Evolutionary conservation across 2,888 invertebrate species (phyloP), one percentile per base, ranked within the genome.

Genomic region (Athalia rosae): DNA sequence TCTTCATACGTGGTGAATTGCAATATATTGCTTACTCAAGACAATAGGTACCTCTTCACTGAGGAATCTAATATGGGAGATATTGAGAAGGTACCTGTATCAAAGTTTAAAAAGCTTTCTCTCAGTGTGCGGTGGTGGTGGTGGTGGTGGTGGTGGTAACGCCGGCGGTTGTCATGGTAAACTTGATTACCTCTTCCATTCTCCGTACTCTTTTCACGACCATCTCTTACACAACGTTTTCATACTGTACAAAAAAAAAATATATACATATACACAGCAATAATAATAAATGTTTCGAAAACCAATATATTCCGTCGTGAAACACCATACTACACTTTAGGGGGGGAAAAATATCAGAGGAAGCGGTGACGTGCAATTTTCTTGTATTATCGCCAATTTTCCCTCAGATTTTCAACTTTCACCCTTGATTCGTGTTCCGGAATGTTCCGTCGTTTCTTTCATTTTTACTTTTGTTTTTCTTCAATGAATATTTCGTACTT

Each of bases 81-180:
- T 71, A 71, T 71, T 71, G 71, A 71, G 71, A 71, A 56, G 71
- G 50, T 45, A 71, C n/a, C n/a, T n/a, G n/a, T 71, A n/a, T 71
- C 58, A 71, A 71, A 71, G 43, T 71, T 71, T 58, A 71, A 71
- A 59, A 59, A 59, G 11, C 50, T 50, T 50, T 7, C 8, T n/a
- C n/a, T n/a, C n/a, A n/a, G n/a, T n/a, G n/a, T n/a, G n/a, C n/a
- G n/a, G n/a, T n/a, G n/a, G n/a, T 2, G 28, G 28, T 2, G 28
- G 28, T 28, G 28, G 28, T 2, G 28, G 28, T 28, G 28, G 28
- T n/a, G 9, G 53, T 58, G 71, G 15, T 4, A 13, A 45, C 43
- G 13, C 50, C 56, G 58, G 58, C 71, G 71, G 71, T 71, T 71
- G 71, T 71, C 71, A 71, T 71, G 71, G 58, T 45, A 71, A 71